Evolutionary conservation across 2,888 invertebrate genomes (phyloP).

Genomic region (Drosophila niveifrons): DNA sequence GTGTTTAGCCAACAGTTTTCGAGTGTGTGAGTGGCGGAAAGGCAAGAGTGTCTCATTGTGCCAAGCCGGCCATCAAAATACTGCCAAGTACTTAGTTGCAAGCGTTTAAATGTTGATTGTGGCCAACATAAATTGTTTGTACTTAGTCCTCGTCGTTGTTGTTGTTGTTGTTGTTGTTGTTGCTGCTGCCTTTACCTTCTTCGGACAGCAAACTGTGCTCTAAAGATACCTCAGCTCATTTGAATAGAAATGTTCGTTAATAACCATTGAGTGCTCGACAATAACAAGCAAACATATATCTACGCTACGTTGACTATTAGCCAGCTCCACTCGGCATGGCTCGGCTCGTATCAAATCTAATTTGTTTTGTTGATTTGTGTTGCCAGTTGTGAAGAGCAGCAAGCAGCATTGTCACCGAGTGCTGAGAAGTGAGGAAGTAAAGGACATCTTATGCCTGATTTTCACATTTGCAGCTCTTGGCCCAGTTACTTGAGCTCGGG

Average conservation of each 20-base stretch:
- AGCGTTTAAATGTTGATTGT: conserved; percentile 72
- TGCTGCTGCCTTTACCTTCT: conserved; percentile 3
- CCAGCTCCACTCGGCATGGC: not conserved
- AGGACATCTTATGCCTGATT: conserved; percentile 50
- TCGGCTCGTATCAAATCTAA: conserved; percentile 17
- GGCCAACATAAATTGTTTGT: conserved; percentile 52
- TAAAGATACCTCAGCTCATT: conserved; percentile 4
- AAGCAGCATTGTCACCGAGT: conserved; percentile 1
- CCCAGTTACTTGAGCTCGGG: conserved; percentile 31
- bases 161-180: no score
- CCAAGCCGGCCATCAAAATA: conserved; percentile 53
- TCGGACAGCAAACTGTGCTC: not conserved
- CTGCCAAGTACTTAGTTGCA: conserved; percentile 67
- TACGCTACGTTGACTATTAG: not conserved
- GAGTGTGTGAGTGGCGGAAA: conserved; percentile 65
- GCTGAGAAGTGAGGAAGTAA: conserved; percentile 3
- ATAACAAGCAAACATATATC: not conserved
- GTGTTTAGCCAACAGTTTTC: conserved; percentile 69
- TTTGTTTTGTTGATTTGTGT: conserved; percentile 31
- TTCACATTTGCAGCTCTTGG: conserved; percentile 41
- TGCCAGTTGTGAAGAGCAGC: not conserved
- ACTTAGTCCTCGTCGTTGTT: conserved; percentile 15
- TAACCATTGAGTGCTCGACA: conserved; percentile 22
- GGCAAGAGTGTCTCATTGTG: conserved; percentile 74
- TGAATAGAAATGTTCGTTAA: conserved; percentile 21